Evolutionary conservation across 2,888 invertebrate genomes (phyloP).

Genomic region (Limnephilus lunatus): DNA sequence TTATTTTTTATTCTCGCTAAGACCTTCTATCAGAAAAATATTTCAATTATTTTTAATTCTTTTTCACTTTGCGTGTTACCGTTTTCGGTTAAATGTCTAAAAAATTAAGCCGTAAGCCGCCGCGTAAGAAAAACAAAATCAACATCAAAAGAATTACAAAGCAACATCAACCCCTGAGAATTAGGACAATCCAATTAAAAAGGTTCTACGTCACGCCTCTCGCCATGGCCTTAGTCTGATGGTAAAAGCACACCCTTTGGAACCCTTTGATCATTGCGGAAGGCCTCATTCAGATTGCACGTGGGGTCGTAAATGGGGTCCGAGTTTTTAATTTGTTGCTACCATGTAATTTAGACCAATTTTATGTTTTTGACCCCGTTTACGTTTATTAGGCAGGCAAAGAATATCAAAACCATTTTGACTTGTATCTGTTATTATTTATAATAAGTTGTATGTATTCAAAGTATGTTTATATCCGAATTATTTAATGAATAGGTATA

Average conservation of each 20-base stretch:
- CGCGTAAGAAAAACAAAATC: neutral
- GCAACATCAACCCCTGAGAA: neutral
- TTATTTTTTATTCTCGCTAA: too few species aligned
- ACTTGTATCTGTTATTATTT: neutral
- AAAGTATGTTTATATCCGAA: too few species aligned
- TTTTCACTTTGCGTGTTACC: neutral
- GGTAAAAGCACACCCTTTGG: neutral
- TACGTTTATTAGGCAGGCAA: neutral
- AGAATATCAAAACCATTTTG: neutral
- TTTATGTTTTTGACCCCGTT: neutral
- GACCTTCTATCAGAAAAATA: neutral
- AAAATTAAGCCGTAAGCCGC: neutral
- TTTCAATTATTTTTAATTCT: neutral
- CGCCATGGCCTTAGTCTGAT: neutral
- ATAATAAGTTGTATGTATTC: too few species aligned
- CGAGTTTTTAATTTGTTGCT: neutral
- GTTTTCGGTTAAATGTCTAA: neutral
- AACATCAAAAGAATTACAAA: neutral
- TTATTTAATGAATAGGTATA: too few species aligned
- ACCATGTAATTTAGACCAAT: neutral
- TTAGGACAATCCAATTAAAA: neutral
- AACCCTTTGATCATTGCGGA: neutral
- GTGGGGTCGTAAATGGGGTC: neutral
- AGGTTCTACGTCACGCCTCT: neutral
- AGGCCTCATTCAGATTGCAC: neutral